Percentiles rank a stretch among this genome's conserved stretches.
Conservation (phyloP, 1,140 invertebrate species). For the Ceratosolen solmsi region DNA sequence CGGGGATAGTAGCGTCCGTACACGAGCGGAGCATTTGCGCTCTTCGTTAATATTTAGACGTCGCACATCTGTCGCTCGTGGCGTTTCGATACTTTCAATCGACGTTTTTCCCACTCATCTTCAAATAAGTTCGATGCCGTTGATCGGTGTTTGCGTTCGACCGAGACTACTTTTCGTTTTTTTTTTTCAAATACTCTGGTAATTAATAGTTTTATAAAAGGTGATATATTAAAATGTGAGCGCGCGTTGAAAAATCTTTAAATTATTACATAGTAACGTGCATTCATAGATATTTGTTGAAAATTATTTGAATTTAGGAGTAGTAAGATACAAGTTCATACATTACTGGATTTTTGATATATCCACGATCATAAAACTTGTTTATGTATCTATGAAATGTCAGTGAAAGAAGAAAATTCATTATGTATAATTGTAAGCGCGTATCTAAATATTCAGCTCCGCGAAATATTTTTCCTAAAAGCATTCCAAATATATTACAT, state of each 20-base stretch:
- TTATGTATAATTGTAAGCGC: conserved; percentile 9
- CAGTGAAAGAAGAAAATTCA: not conserved
- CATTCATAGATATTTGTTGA: not conserved
- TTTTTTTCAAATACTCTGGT: too few species aligned
- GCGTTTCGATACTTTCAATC: conserved; percentile 6
- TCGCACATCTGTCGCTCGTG: not conserved
- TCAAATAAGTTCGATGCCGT: not conserved
- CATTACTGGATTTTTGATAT: not conserved
- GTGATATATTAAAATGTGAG: not conserved
- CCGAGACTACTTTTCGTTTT: too few species aligned
- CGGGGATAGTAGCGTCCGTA: not conserved
- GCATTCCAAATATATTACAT: conserved; percentile 6
- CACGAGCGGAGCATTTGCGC: not conserved
- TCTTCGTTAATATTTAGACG: conserved; percentile 42
- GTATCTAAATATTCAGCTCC: not conserved
- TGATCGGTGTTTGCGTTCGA: too few species aligned
- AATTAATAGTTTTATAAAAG: too few species aligned
- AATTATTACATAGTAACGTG: not conserved
- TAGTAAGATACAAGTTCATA: not conserved
- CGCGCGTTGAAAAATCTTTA: not conserved
- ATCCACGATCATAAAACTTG: conserved; percentile 3
- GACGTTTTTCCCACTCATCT: not conserved
- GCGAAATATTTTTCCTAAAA: conserved; percentile 14
- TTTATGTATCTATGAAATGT: not conserved
- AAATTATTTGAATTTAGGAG: not conserved